phyloP scores from a whole-genome alignment of 2,888 invertebrate genomes.

The Perithous albicinctus region DNA sequence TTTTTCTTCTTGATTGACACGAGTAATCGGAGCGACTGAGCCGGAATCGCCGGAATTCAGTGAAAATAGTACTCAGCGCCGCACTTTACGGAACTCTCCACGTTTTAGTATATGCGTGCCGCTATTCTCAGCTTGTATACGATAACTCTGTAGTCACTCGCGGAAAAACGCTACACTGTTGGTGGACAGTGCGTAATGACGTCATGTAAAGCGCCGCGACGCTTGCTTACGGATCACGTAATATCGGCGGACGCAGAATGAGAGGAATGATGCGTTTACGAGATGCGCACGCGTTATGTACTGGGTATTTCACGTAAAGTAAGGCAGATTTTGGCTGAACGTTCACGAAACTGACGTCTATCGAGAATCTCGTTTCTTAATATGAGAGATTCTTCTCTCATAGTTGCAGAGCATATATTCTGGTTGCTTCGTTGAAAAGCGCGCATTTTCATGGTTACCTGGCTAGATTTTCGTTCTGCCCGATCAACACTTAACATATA shows the following conservation, averaged over 20 bases:
- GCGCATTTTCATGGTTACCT: no score
- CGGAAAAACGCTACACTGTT: background rate
- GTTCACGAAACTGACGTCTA: no score
- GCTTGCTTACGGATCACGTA: slow-evolving; percentile 25
- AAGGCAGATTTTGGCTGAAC: no score
- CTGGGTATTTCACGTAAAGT: background rate
- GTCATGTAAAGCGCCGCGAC: slow-evolving; percentile 29
- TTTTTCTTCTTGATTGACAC: slow-evolving; percentile 22
- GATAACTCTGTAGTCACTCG: background rate
- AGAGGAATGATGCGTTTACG: background rate
- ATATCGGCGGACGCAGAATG: background rate
- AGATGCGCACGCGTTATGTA: slow-evolving; percentile 1
- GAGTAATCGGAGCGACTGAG: slow-evolving; percentile 5
- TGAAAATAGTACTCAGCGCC: background rate
- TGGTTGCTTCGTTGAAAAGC: no score
- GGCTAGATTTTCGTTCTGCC: no score
- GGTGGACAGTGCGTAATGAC: slow-evolving; percentile 12
- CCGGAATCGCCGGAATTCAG: background rate
- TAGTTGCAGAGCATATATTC: no score
- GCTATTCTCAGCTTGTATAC: no score
- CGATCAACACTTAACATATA: no score
- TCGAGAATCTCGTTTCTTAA: no score
- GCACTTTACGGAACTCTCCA: background rate
- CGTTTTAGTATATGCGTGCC: background rate
- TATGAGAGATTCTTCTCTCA: no score